These are phyloP conservation scores for Alexandromys fortis DNA, from an alignment of 2,113 vertebrate genomes.

Conservation along the genomic window DNA sequence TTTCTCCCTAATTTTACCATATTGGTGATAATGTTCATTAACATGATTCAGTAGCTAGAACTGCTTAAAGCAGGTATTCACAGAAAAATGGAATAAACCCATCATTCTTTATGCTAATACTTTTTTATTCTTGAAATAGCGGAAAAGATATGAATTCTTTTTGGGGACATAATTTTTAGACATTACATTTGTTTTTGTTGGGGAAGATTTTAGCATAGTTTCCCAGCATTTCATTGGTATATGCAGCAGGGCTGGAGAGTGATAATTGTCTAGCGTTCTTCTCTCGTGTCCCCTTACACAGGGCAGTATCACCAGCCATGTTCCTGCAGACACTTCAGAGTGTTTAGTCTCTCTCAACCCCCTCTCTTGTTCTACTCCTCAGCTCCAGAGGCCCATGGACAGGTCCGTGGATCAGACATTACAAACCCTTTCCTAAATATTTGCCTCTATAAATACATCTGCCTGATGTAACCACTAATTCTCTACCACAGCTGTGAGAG, in stretches of 20 bases:
- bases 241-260: fast-evolving
- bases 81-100: background rate
- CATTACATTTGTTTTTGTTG: background rate
- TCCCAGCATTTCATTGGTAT: background rate
- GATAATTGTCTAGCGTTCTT: background rate
- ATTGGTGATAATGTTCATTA: background rate
- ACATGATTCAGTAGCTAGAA: background rate
- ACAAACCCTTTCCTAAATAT: background rate
- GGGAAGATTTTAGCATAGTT: background rate
- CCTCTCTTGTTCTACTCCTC: background rate
- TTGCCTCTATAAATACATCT: background rate
- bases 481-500: background rate
- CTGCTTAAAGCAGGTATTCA: slow-evolving; percentile 17
- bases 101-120: background rate
- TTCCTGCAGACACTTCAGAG: background rate
- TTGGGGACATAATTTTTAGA: background rate
- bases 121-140: background rate
- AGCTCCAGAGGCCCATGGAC: background rate
- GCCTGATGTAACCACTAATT: background rate
- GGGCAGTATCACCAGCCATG: background rate
- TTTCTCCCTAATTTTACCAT: background rate
- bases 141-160: background rate
- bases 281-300: background rate
- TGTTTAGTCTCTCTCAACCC: background rate
- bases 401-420: background rate